phyloP scores from a whole-genome alignment of 2,888 invertebrate genomes.

The Enchytraeus crypticus region DNA sequence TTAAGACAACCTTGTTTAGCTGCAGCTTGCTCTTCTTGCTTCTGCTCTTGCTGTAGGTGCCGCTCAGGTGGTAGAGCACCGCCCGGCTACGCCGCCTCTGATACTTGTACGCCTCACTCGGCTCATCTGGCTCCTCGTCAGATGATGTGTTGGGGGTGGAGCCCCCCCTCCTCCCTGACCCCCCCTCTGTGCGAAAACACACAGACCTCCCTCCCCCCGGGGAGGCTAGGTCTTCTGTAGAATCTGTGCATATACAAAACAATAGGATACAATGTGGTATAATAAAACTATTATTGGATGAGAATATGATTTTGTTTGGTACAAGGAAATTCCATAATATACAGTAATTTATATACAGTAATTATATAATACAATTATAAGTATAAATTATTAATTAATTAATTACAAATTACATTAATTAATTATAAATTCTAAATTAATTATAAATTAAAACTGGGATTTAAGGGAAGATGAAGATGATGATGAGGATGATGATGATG shows the following conservation, averaged over 20 bases:
- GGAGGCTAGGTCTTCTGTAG: too few species aligned
- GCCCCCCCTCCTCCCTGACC: not conserved
- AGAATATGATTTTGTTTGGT: too few species aligned
- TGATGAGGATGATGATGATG: too few species aligned
- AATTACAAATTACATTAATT: not conserved
- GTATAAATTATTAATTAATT: not conserved
- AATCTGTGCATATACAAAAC: too few species aligned
- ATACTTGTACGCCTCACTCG: constrained; percentile 58
- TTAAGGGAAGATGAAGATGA: too few species aligned
- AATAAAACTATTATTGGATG: too few species aligned
- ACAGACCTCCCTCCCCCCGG: too few species aligned
- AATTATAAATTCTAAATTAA: not conserved
- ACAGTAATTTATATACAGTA: too few species aligned
- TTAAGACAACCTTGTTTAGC: constrained; percentile 78
- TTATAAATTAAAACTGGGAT: too few species aligned
- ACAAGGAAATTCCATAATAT: too few species aligned
- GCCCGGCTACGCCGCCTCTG: constrained; percentile 84
- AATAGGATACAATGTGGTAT: too few species aligned
- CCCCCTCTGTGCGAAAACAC: not conserved
- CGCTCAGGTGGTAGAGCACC: constrained; percentile 89
- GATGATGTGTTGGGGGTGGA: not conserved
- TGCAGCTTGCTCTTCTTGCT: constrained; percentile 77
- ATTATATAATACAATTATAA: not conserved
- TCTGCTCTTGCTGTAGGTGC: constrained; percentile 84
- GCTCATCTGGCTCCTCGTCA: constrained; percentile 5